These are phyloP conservation scores for Pocota personata DNA, from an alignment of 2,888 invertebrate genomes.

Conservation along the genomic window DNA sequence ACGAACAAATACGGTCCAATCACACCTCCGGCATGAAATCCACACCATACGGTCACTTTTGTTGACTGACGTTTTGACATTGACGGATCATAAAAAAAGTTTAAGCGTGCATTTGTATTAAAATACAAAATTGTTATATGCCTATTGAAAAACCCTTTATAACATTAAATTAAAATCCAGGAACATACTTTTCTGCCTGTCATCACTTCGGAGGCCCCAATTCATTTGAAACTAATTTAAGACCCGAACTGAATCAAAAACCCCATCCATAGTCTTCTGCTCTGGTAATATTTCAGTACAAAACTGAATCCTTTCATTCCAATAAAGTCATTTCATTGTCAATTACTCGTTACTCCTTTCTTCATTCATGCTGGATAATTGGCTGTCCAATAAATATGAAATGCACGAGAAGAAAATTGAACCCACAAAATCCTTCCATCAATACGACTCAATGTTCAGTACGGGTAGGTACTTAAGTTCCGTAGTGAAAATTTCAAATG, in stretches of 20 bases:
- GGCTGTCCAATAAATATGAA: conserved; percentile 60
- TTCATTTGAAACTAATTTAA: conserved; percentile 32
- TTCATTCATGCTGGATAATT: conserved; percentile 11
- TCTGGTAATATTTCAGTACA: not conserved
- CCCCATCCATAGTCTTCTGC: conserved; percentile 26
- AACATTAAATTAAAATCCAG: not conserved
- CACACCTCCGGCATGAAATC: too few relatives aligned
- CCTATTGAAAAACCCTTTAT: not conserved
- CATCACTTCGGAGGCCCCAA: conserved; percentile 41
- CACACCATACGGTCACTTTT: too few relatives aligned
- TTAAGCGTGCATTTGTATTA: too few relatives aligned
- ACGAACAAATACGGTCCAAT: too few relatives aligned
- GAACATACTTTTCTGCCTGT: not conserved
- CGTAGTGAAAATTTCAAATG: conserved; percentile 59
- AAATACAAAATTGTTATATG: too few relatives aligned
- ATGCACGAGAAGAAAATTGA: conserved; percentile 34
- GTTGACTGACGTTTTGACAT: too few relatives aligned
- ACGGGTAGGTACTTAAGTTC: conserved; percentile 42
- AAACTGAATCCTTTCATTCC: conserved; percentile 28
- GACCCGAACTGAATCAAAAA: conserved; percentile 8
- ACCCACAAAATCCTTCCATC: conserved; percentile 28
- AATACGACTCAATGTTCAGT: conserved; percentile 20
- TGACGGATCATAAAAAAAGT: too few relatives aligned
- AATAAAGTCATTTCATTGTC: conserved; percentile 37
- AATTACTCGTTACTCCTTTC: conserved; percentile 18